A percentile compares a stretch with the other conserved stretches of the same genome.
These are phyloP conservation scores for Anabas testudineus DNA, from an alignment of 2,797 vertebrate species.

Conservation along the genomic window DNA sequence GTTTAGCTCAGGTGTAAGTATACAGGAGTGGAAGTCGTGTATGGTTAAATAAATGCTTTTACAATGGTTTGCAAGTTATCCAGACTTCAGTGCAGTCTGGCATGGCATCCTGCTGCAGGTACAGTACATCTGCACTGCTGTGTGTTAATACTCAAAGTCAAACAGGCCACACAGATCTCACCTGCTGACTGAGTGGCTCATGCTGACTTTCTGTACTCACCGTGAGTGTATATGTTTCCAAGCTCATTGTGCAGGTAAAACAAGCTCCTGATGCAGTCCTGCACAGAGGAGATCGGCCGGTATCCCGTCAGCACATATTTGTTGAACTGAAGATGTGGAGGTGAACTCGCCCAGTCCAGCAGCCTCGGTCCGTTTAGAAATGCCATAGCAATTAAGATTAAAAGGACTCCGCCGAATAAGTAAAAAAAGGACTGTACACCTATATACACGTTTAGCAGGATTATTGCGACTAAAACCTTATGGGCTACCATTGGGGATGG, in stretches of 20 bases:
- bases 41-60: no score
- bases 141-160: conserved; percentile 20
- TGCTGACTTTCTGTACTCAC: conserved; percentile 79
- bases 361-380: conserved; percentile 90
- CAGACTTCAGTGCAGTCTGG: neutral
- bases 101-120: conserved; percentile 9
- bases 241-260: conserved; percentile 96
- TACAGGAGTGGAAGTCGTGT: no score
- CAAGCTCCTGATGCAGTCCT: conserved; percentile 91
- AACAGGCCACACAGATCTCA: conserved; percentile 7
- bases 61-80: no score
- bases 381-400: conserved; percentile 86
- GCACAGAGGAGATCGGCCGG: conserved; percentile 90
- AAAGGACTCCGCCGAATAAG: conserved; percentile 77
- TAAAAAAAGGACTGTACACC: conserved; percentile 78
- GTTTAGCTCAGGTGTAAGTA: no score
- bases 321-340: conserved; percentile 94
- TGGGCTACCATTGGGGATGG: conserved; percentile 76
- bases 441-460: conserved; percentile 78
- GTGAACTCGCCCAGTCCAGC: conserved; percentile 93
- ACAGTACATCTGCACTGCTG: neutral
- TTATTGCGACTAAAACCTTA: conserved; percentile 78
- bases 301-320: conserved; percentile 93
- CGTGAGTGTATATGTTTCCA: conserved; percentile 96
- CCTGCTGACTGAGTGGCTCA: conserved; percentile 21